A percentile compares a stretch with the other conserved stretches of the same genome.
phyloP scores from a whole-genome alignment of 2,888 invertebrate species.

The Caenorhabditis sp. region DNA sequence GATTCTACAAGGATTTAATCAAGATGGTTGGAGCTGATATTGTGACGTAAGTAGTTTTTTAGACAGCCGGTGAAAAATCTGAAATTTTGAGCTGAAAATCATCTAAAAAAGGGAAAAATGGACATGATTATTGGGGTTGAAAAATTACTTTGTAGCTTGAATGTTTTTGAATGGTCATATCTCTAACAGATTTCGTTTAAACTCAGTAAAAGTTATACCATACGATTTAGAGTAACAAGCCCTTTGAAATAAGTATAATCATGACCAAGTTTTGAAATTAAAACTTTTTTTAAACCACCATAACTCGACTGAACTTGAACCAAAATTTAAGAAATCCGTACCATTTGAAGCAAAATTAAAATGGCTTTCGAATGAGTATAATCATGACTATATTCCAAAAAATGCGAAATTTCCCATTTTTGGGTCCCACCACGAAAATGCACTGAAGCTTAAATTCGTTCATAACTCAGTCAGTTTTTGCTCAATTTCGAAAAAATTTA shows the following conservation, averaged over 20 bases:
- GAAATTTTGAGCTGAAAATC: background rate
- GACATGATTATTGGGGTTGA: background rate
- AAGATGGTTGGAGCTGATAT: conserved; percentile 79
- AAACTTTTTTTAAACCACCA: background rate
- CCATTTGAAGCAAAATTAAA: background rate
- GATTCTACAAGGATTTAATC: conserved; percentile 81
- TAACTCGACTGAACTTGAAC: background rate
- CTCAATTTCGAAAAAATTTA: too few species aligned
- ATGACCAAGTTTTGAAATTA: background rate
- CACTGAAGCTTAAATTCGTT: too few species aligned
- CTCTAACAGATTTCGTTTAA: background rate
- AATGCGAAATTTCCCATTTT: background rate
- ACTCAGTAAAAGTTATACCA: background rate
- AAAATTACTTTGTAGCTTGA: too few species aligned
- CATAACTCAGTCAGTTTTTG: too few species aligned
- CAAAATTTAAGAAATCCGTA: background rate
- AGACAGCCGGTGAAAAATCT: too few species aligned
- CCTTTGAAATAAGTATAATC: background rate
- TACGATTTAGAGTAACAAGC: background rate
- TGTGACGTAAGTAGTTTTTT: conserved; percentile 55
- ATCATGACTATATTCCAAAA: background rate
- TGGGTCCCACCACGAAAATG: too few species aligned
- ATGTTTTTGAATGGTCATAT: background rate
- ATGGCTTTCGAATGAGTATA: background rate
- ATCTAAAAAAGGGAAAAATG: background rate